These are phyloP conservation scores for Vanessa atalanta DNA, from an alignment of 1,140 invertebrate genomes.

Conservation along the genomic window DNA sequence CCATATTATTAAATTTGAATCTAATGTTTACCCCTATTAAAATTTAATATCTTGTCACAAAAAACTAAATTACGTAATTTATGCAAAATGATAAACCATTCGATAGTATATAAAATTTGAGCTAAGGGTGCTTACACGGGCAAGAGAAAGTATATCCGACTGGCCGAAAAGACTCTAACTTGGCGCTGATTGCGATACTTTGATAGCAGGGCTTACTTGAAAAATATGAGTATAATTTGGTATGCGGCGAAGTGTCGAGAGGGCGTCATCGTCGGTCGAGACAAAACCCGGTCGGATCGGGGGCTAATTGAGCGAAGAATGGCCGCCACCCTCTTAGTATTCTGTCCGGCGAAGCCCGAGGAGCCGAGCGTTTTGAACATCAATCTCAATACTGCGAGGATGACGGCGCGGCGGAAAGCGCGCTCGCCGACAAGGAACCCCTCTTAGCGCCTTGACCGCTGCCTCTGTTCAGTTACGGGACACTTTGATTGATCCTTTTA, in stretches of 20 bases:
- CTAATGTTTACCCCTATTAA: not conserved
- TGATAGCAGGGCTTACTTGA: slow-evolving; percentile 67
- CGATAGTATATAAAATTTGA: not conserved
- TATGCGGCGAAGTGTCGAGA: slow-evolving; percentile 67
- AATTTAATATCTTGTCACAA: not conserved
- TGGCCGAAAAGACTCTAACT: slow-evolving; percentile 17
- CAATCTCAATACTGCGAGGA: slow-evolving; percentile 74
- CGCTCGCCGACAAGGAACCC: slow-evolving; percentile 64
- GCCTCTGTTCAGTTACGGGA: slow-evolving; percentile 46
- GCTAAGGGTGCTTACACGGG: not conserved
- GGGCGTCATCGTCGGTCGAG: slow-evolving; percentile 58
- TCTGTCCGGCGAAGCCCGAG: slow-evolving; percentile 51
- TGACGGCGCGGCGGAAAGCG: slow-evolving; percentile 68
- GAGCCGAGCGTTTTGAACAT: slow-evolving; percentile 63
- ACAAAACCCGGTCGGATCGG: slow-evolving; percentile 64
- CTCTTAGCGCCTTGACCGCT: slow-evolving; percentile 62
- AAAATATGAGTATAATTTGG: slow-evolving; percentile 74
- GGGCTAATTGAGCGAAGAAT: slow-evolving; percentile 72
- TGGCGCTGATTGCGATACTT: slow-evolving; percentile 58
- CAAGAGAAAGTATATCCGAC: not conserved
- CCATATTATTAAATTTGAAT: not conserved
- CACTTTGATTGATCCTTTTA: slow-evolving; percentile 69
- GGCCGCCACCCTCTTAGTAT: slow-evolving; percentile 69
- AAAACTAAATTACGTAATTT: not conserved
- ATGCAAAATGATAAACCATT: not conserved